phyloP scores from a whole-genome alignment of 2,797 vertebrate species.

The Propithecus perrieri region DNA sequence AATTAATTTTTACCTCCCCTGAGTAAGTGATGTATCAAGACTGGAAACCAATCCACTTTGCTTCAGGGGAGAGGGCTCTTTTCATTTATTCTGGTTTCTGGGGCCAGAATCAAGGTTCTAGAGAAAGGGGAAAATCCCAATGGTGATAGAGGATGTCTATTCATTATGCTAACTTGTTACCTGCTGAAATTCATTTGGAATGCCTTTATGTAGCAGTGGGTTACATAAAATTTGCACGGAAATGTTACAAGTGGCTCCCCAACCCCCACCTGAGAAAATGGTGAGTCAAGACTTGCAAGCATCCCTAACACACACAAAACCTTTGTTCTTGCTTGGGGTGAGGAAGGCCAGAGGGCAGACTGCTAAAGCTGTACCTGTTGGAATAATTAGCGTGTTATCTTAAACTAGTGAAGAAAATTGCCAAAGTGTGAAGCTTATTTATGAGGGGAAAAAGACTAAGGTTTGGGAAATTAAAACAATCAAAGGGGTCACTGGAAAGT shows the following conservation, averaged over 20 bases:
- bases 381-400: background rate
- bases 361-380: background rate
- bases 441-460: background rate
- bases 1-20: background rate
- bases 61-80: background rate
- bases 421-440: background rate
- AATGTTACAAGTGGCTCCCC: background rate
- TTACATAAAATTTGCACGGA: background rate
- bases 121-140: background rate
- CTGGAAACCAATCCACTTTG: background rate
- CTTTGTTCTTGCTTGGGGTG: background rate
- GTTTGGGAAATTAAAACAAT: background rate
- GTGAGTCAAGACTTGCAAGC: background rate
- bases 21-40: background rate
- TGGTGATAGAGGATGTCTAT: background rate
- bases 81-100: background rate
- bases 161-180: background rate
- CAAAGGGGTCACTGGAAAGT: conserved; percentile 3
- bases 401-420: background rate
- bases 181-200: conserved; percentile 2
- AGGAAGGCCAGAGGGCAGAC: background rate
- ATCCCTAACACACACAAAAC: background rate
- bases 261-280: background rate
- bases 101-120: background rate
- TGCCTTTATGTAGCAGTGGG: background rate